Evolutionary conservation across 2,888 invertebrate genomes (phyloP).

Genomic region (Xylocampa areola): DNA sequence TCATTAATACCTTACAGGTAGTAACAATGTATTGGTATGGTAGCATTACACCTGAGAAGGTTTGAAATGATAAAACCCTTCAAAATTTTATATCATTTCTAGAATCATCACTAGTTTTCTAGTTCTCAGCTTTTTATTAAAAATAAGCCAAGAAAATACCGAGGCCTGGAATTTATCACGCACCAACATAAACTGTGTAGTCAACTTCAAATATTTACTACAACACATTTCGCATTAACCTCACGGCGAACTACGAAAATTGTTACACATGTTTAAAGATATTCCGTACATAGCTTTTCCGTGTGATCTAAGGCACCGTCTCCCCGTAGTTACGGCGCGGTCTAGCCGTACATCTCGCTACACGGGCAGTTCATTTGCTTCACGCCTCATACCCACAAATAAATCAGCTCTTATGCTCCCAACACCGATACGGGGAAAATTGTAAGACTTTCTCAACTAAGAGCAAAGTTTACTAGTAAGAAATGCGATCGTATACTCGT

Average conservation of each 20-base stretch:
- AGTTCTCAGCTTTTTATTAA: background rate
- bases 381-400: slow-evolving; percentile 88
- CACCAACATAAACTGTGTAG: slow-evolving; percentile 33
- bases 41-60: too few species aligned
- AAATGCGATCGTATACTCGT: slow-evolving; percentile 28
- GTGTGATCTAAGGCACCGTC: slow-evolving; percentile 61
- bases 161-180: slow-evolving; percentile 12
- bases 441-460: slow-evolving; percentile 68
- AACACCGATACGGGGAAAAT: slow-evolving; percentile 74
- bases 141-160: slow-evolving; percentile 13
- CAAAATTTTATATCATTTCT: too few species aligned
- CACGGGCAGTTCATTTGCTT: slow-evolving; percentile 86
- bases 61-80: too few species aligned
- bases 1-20: background rate
- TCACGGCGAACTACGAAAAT: slow-evolving; percentile 56
- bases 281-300: slow-evolving; percentile 60
- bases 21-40: background rate
- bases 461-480: slow-evolving; percentile 51
- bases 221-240: slow-evolving; percentile 51
- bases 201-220: slow-evolving; percentile 53
- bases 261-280: slow-evolving; percentile 63
- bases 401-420: slow-evolving; percentile 81
- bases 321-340: slow-evolving; percentile 73
- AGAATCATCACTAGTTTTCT: too few species aligned
- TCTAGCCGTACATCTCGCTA: slow-evolving; percentile 82